These are phyloP conservation scores for Leptonema lineaticorne DNA, from an alignment of 1,140 invertebrate species.

Conservation along the genomic window DNA sequence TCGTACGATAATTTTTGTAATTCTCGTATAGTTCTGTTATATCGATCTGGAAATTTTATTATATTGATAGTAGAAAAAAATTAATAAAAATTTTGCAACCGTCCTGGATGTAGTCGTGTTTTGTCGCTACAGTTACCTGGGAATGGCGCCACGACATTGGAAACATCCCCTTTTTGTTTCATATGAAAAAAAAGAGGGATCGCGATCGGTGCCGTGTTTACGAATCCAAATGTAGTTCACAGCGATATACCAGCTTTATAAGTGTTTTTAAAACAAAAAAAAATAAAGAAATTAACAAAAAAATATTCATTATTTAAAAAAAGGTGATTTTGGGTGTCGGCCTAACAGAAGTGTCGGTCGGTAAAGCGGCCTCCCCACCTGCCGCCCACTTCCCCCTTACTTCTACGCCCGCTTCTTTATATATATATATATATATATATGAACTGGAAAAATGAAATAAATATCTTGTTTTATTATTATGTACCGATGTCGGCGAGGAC, in stretches of 20 bases:
- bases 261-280: constrained; percentile 35
- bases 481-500: too few relatives aligned
- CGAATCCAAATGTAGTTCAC: constrained; percentile 31
- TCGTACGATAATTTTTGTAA: too few relatives aligned
- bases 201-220: constrained; percentile 4
- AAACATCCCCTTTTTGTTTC: too few relatives aligned
- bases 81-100: too few relatives aligned
- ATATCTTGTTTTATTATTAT: too few relatives aligned
- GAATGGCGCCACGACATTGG: not conserved
- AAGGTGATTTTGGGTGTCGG: constrained; percentile 37
- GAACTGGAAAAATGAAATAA: not conserved
- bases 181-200: not conserved
- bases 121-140: constrained; percentile 8
- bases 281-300: constrained; percentile 10
- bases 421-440: not conserved
- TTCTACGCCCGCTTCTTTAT: not conserved
- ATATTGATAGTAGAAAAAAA: too few relatives aligned
- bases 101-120: not conserved
- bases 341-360: constrained; percentile 29
- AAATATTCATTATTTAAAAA: constrained; percentile 38
- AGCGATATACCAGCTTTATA: constrained; percentile 41
- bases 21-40: too few relatives aligned
- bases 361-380: not conserved
- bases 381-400: not conserved
- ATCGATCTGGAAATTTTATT: too few relatives aligned